A percentile compares a stretch with the other conserved stretches of the same genome.
Evolutionary conservation across 2,888 invertebrate genomes (phyloP).

Genomic region (Agrenia bidenticulata): DNA sequence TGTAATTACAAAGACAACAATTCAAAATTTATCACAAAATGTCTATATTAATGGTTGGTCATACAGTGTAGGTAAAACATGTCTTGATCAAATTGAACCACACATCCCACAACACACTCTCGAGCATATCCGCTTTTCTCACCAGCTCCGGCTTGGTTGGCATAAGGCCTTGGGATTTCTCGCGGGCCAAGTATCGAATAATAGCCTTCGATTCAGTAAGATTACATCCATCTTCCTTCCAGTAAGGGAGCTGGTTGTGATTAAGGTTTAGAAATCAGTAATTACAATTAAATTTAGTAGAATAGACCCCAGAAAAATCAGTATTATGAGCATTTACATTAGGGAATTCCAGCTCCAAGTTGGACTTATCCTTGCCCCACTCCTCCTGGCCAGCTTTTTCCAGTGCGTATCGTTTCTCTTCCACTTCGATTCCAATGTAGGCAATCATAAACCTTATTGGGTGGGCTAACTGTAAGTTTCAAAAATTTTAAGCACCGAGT

Average conservation of each 20-base stretch:
- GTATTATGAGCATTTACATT: conserved; percentile 54
- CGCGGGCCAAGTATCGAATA: conserved; percentile 56
- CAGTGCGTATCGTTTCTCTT: conserved; percentile 56
- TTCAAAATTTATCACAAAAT: neutral
- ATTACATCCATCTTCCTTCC: conserved; percentile 57
- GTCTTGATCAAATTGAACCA: conserved; percentile 26
- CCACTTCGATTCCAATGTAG: conserved; percentile 57
- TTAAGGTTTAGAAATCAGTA: neutral
- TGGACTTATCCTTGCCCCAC: conserved; percentile 55
- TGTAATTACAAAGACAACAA: conserved; percentile 1
- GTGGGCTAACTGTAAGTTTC: conserved; percentile 56
- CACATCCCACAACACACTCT: conserved; percentile 34
- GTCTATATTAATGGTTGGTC: too few relatives aligned
- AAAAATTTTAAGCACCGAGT: neutral
- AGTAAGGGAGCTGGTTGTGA: conserved; percentile 57
- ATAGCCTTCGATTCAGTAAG: conserved; percentile 58
- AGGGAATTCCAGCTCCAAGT: conserved; percentile 55
- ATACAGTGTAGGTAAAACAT: conserved; percentile 13
- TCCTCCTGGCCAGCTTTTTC: conserved; percentile 33
- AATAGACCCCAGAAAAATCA: neutral
- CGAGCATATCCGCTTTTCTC: conserved; percentile 34
- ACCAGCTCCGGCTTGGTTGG: conserved; percentile 17
- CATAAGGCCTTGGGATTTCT: conserved; percentile 54
- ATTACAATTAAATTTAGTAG: neutral
- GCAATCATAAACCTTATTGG: conserved; percentile 57